Evolutionary conservation across 2,113 vertebrate species (phyloP), one percentile per base, ranked within the genome.

Genomic region (Clarias gariepinus): DNA sequence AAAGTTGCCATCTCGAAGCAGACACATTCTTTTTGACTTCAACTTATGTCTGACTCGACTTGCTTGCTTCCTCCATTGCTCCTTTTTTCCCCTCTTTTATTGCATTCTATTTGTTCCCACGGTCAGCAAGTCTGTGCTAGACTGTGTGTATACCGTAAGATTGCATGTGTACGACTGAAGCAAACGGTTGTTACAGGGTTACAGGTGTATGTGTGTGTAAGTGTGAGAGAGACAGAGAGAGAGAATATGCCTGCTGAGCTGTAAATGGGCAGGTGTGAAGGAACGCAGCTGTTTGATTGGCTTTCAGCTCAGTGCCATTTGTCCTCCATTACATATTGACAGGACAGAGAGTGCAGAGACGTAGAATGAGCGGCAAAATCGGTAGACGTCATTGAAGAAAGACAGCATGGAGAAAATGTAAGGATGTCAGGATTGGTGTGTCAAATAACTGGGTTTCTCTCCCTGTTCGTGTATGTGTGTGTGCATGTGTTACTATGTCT

Each of bases 71-170:
- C 47, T 81, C 68, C 28, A 28, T n/a, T 84, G 4, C 3, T 28
- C n/a, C 53, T 33, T 55, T 57, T n/a, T 23, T 18, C 25, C 79
- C 83, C 10, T 74, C 33, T 89, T 89, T 89, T 90, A 88, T 57
- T 57, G 61, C 69, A 88, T 90, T 90, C 78, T 87, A 53, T 92
- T 90, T 92, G 87, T 88, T 90, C 90, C 91, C 86, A 88, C 91
- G 92, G 90, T 93, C 91, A 91, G 78, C 81, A 76, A 57, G 36
- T 18, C 47, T 47, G 47, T 47, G 47, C 47, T 47, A 47, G 47
- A 47, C 47, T 8, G 47, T 47, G 47, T 47, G 47, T 47, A 36
- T 36, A 36, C 33, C 1, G 47, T 9, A 47, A 47, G 6, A 47
- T 47, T 47, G 47, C 47, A 47, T 53, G 81, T 91, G 82, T 91